phyloP scores from a whole-genome alignment of 2,888 invertebrate genomes.

The Cephus rjabovi region DNA sequence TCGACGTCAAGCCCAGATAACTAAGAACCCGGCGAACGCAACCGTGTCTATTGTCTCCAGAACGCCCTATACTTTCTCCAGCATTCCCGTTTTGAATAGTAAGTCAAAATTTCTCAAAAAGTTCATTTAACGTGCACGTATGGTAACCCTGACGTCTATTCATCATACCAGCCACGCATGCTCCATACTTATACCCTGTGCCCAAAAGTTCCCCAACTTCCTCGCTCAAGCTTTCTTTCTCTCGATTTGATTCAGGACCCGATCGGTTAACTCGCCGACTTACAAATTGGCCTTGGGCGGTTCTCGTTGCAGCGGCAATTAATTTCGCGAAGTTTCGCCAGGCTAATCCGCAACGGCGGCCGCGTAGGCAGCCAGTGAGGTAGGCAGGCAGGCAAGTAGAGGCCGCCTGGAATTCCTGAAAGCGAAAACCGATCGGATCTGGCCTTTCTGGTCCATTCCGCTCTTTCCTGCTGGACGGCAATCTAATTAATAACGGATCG shows the following conservation, averaged over 20 bases:
- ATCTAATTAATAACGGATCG: conserved; percentile 64
- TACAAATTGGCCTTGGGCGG: conserved; percentile 20
- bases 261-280: neutral
- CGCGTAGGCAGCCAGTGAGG: neutral
- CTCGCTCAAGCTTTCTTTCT: neutral
- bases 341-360: conserved; percentile 15
- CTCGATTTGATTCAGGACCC: neutral
- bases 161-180: neutral
- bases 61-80: neutral
- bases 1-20: neutral
- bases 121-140: neutral
- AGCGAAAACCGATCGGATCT: conserved; percentile 54
- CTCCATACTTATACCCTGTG: neutral
- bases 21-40: neutral
- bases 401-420: conserved; percentile 49
- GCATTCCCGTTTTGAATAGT: neutral
- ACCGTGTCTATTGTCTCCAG: neutral
- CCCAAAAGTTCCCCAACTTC: neutral
- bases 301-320: conserved; percentile 48
- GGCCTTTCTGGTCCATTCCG: conserved; percentile 25
- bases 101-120: neutral
- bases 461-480: conserved; percentile 43
- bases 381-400: conserved; percentile 8
- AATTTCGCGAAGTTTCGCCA: conserved; percentile 52
- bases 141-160: neutral